Evolutionary conservation across 2,113 vertebrate genomes (phyloP).

Genomic region (chimpanzee (Pan troglodytes)): DNA sequence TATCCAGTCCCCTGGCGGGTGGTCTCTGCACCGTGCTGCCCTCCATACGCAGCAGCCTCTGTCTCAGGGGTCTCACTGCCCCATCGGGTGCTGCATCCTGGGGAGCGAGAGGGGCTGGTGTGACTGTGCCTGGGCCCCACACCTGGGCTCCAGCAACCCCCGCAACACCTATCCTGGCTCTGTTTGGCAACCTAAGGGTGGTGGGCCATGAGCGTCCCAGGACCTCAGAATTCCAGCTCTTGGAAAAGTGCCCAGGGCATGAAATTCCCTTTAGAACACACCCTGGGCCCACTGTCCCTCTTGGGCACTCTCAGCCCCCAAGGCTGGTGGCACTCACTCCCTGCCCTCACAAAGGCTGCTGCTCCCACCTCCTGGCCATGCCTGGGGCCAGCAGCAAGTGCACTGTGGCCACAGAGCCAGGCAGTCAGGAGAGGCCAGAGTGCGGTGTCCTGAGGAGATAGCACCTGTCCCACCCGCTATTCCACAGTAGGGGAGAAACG

Average conservation of each 20-base stretch:
- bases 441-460: too few species aligned
- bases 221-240: background rate
- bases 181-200: background rate
- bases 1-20: fast-evolving
- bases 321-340: fast-evolving
- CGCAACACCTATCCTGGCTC: fast-evolving
- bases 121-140: fast-evolving
- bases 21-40: too few species aligned
- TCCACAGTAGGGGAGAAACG: background rate
- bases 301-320: background rate
- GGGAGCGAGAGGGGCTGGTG: fast-evolving
- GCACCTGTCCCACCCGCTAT: fast-evolving
- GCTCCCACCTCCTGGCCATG: fast-evolving
- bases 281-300: fast-evolving
- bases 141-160: background rate
- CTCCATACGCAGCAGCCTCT: too few species aligned
- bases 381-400: background rate
- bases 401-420: background rate
- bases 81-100: too few species aligned
- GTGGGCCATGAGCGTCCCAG: fast-evolving
- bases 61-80: too few species aligned
- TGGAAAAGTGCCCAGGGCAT: background rate
- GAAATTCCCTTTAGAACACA: too few species aligned
- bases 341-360: fast-evolving
- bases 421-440: background rate